Evolutionary conservation across 1,140 invertebrate species (phyloP).

Genomic region (Saxidomus purpurata): DNA sequence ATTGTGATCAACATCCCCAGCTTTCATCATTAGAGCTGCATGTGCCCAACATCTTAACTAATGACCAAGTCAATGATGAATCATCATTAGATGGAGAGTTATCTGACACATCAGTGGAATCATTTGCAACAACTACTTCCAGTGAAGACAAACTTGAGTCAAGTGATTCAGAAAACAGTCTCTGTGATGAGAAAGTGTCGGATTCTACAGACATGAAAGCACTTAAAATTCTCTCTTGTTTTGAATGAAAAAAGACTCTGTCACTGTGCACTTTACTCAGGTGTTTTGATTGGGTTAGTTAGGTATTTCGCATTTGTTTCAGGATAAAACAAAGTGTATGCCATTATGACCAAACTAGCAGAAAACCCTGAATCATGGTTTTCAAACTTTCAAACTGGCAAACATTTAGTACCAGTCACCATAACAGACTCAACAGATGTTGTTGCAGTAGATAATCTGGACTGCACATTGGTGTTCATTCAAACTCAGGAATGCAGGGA

Average conservation of each 20-base stretch:
- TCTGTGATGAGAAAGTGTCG: conserved; percentile 27
- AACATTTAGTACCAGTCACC: conserved; percentile 47
- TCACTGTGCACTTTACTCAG: conserved; percentile 50
- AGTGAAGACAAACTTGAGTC: conserved; percentile 27
- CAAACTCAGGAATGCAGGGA: conserved; percentile 31
- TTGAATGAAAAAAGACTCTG: conserved; percentile 15
- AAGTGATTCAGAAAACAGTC: conserved; percentile 33
- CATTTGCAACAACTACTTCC: conserved; percentile 27
- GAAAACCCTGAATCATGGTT: conserved; percentile 38
- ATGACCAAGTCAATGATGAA: conserved; percentile 31
- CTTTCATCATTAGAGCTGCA: conserved; percentile 27
- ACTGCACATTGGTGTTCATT: conserved; percentile 36
- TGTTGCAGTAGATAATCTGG: conserved; percentile 40
- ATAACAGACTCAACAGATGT: conserved; percentile 50
- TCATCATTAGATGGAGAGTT: conserved; percentile 29
- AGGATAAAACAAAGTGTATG: conserved; percentile 44
- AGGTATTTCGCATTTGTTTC: conserved; percentile 45
- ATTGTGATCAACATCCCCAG: conserved; percentile 10
- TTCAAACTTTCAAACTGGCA: conserved; percentile 42
- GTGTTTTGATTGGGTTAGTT: conserved; percentile 32
- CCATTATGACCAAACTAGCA: conserved; percentile 11
- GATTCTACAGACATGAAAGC: conserved; percentile 1
- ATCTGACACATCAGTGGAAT: conserved; percentile 33
- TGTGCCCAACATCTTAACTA: conserved; percentile 34
- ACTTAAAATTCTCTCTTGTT: conserved; percentile 34